Conservation (phyloP, 37 sponge, comb jelly and placozoan genomes). For the Cladorhizidae sp. region DNA sequence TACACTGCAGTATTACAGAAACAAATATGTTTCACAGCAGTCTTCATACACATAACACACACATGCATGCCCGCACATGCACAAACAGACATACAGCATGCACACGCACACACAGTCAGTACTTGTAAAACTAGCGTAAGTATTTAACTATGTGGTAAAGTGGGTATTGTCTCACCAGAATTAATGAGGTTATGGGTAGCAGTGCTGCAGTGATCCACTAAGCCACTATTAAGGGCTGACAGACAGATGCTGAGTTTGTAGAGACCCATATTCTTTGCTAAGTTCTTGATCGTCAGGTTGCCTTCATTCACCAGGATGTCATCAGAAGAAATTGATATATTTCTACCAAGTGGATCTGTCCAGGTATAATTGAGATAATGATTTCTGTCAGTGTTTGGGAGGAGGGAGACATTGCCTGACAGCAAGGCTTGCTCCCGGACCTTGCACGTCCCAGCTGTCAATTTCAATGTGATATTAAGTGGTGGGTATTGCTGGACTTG, state of each 20-base stretch:
- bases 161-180: background rate
- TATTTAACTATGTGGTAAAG: no score
- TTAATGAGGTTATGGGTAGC: background rate
- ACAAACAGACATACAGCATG: no score
- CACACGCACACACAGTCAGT: no score
- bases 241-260: background rate
- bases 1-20: no score
- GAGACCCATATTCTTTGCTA: no score
- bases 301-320: background rate
- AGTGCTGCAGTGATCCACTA: background rate
- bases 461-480: background rate
- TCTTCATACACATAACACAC: no score
- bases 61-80: no score
- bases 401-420: constrained; percentile 10
- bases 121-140: no score
- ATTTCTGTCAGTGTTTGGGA: background rate
- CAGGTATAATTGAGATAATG: background rate
- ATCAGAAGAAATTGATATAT: background rate
- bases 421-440: background rate
- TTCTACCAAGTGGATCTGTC: background rate
- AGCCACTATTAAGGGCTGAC: background rate
- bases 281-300: no score
- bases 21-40: no score
- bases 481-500: background rate
- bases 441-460: background rate